Base-by-base conservation (phyloP, 23 tunicate species). In the Clavelina lepadiformis region DNA sequence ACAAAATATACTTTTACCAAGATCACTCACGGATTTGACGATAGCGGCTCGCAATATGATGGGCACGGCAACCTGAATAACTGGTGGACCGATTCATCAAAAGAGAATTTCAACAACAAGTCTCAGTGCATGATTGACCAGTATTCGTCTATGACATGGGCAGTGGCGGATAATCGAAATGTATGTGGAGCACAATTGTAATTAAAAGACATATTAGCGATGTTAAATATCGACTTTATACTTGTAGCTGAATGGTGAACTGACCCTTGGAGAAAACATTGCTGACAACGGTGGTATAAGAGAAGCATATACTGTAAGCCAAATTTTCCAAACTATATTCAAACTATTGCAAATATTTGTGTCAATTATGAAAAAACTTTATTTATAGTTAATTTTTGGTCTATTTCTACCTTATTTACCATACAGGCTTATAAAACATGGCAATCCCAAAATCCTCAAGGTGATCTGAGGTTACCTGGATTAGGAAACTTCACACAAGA, bases 11-110 rank as follows among this genome's bases (percentile, higher is more conserved):
- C n/a, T n/a, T n/a, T n/a, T n/a, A n/a, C n/a, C n/a, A n/a, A 88
- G 93, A 93, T 93, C 28, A 85, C 98, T 1, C 94, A 93, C 56
- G 98, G 98, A 1, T 93, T 84, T 36, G 98, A 93, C 51, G 88
- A 93, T 71, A 67, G 74, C 34, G 98, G 98, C 1, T 77, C 98
- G 18, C 80, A 83, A 65, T 91, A 55, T 66, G 77, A 91, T 52
- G 98, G 98, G 0, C 22, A 68, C 61, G 98, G 98, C 2, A 83
- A 91, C 67, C 56, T 82, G 23, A 74, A 77, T 37, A 78, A 91
- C 86, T 91, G 98, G 98, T 91, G 98, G 98, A 38, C 63, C 41
- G 47, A 71, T 35, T 31, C 44, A 2, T 77, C 84, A 0, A 47
- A 74, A 32, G 28, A 60, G 0, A 78, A 78, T 51, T 91, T 91